phyloP scores from a whole-genome alignment of 2,888 invertebrate species.

The Trimorus sp. region DNA sequence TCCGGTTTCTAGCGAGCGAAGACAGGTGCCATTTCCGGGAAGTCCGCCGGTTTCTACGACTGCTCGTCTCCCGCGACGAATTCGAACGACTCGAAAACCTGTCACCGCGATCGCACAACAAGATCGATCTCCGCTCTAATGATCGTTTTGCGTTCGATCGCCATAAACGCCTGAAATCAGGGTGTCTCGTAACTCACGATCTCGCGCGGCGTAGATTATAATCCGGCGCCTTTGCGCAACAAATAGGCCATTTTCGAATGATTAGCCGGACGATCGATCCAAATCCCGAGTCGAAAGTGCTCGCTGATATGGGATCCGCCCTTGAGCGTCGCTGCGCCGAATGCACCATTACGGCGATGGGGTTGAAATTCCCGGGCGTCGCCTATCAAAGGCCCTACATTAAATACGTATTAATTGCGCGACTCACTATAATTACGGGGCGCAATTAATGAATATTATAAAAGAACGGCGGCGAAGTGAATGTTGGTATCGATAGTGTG shows the following conservation, averaged over 20 bases:
- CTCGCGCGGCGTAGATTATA: not conserved
- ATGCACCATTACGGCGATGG: constrained; percentile 19
- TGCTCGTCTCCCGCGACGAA: too few species aligned
- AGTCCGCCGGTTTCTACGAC: too few species aligned
- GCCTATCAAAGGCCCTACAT: constrained; percentile 34
- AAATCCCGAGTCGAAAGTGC: constrained; percentile 20
- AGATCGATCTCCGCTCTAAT: not conserved
- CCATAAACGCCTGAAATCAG: constrained; percentile 6
- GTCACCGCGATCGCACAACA: too few species aligned
- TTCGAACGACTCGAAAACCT: too few species aligned
- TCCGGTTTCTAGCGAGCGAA: too few species aligned
- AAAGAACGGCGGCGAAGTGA: constrained; percentile 41
- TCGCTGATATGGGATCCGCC: not conserved
- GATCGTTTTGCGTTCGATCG: not conserved
- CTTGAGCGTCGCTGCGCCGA: not conserved
- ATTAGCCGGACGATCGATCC: constrained; percentile 1
- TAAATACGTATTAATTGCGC: constrained; percentile 42
- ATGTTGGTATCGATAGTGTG: constrained; percentile 52
- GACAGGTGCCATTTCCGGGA: too few species aligned
- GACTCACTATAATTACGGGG: constrained; percentile 26
- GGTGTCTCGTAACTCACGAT: constrained; percentile 4
- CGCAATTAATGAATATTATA: constrained; percentile 49
- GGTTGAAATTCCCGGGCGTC: constrained; percentile 30
- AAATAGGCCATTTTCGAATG: constrained; percentile 18
- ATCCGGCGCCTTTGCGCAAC: constrained; percentile 18